A percentile compares a stretch with the other conserved stretches of the same genome.
These are phyloP conservation scores for Drosophila longiperda DNA, from an alignment of 2,888 invertebrate genomes.

Conservation along the genomic window DNA sequence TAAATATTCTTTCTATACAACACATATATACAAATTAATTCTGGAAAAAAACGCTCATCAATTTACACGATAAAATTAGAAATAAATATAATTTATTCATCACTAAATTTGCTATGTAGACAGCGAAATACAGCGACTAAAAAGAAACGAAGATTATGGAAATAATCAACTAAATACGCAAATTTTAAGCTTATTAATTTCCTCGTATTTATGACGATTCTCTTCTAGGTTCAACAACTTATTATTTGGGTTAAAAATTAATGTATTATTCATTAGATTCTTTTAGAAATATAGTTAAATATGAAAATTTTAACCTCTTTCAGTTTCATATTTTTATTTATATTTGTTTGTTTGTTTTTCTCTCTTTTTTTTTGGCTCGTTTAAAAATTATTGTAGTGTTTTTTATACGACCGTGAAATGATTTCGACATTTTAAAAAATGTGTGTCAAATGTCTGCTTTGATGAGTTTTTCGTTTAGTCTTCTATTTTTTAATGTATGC, in stretches of 20 bases:
- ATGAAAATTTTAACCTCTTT: not conserved
- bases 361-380: not conserved
- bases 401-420: constrained; percentile 30
- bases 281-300: not conserved
- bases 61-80: not conserved
- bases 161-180: not conserved
- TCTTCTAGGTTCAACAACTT: not conserved
- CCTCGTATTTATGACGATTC: not conserved
- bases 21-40: not conserved
- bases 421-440: constrained; percentile 11
- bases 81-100: not conserved
- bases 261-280: not conserved
- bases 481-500: not conserved
- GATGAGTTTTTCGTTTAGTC: constrained; percentile 7
- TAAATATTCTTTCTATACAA: not conserved
- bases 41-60: not conserved
- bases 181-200: not conserved
- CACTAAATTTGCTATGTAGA: not conserved
- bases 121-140: not conserved
- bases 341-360: not conserved
- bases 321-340: not conserved
- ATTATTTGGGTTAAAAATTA: not conserved
- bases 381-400: not conserved
- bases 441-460: constrained; percentile 17
- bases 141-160: not conserved